Base-by-base conservation (phyloP, 2,888 invertebrate species). In the Lasioglossum villosulum region DNA sequence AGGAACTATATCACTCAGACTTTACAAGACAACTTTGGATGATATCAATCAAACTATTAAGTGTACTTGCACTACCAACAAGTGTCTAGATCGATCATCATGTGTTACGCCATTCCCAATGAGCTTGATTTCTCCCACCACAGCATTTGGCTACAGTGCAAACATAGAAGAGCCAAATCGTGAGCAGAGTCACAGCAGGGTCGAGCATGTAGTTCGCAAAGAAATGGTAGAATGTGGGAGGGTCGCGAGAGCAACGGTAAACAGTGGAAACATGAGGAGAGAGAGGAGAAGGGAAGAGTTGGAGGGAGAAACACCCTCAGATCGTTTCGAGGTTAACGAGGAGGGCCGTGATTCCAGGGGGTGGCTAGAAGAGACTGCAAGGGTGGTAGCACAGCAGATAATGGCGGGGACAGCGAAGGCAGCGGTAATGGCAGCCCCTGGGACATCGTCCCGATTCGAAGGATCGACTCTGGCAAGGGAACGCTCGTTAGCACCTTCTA, bases 401-500 rank as follows among this genome's bases (percentile, higher is more conserved):
- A 92, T 92, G 92, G 92, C 91, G 90, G 89, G 89, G 90, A 87
- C 89, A 88, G 89, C 88, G 86, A 86, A 88, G 90, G 81, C 90
- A 80, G 84, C 86, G 89, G 88, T 93, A 93, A 93, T 92, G 91
- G 93, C 91, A 91, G 90, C 92, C 93, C 93, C 78, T 90, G 93
- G 93, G 93, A 93, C 93, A 85, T 85, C 78, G 78, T 72, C 84
- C 78, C 90, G 90, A 88, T 87, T 89, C 85, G 87, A 88, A 90
- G 89, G 88, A 90, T 88, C 86, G 87, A 78, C 83, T 86, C 84
- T 66, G 78, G 84, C 90, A 78, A 89, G 91, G 92, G 91, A 92
- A 92, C 91, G 92, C 93, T 94, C 93, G 93, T 94, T 94, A 94
- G 92, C 92, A 91, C 91, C 92, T 91, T 90, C 92, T 91, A 91